A percentile compares a stretch with the other conserved stretches of the same genome.
Conservation (phyloP, 2,113 vertebrate genomes). For the Rhizomys pruinosus region DNA sequence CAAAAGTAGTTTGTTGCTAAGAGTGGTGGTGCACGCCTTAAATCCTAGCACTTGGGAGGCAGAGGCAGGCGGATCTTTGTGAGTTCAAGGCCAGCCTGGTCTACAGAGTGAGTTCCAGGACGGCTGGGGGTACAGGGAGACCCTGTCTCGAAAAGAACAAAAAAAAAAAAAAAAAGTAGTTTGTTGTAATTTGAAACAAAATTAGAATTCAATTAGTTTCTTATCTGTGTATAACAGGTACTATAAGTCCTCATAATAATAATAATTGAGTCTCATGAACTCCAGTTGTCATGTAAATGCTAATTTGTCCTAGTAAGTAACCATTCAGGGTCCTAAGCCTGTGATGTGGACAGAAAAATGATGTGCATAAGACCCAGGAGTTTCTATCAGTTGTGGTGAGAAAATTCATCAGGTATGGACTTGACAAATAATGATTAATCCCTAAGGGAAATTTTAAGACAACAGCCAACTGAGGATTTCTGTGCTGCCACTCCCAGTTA, state of each 20-base stretch:
- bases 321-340: neutral
- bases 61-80: too few relatives aligned
- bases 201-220: neutral
- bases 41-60: too few relatives aligned
- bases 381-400: constrained; percentile 16
- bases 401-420: constrained; percentile 61
- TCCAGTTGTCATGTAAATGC: neutral
- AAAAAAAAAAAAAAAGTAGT: too few relatives aligned
- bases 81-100: too few relatives aligned
- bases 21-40: too few relatives aligned
- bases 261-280: neutral
- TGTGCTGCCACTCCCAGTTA: neutral
- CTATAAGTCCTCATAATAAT: neutral
- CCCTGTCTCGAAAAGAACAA: too few relatives aligned
- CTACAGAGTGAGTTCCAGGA: too few relatives aligned
- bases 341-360: neutral
- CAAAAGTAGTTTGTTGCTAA: neutral
- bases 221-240: constrained; percentile 11
- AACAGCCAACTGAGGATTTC: constrained; percentile 33
- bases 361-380: neutral
- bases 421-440: constrained; percentile 61
- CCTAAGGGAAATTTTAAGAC: constrained; percentile 42
- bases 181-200: neutral
- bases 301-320: constrained; percentile 40
- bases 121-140: too few relatives aligned